Evolutionary conservation across 2,888 invertebrate genomes (phyloP).

Genomic region (Rhabditophanes sp.): DNA sequence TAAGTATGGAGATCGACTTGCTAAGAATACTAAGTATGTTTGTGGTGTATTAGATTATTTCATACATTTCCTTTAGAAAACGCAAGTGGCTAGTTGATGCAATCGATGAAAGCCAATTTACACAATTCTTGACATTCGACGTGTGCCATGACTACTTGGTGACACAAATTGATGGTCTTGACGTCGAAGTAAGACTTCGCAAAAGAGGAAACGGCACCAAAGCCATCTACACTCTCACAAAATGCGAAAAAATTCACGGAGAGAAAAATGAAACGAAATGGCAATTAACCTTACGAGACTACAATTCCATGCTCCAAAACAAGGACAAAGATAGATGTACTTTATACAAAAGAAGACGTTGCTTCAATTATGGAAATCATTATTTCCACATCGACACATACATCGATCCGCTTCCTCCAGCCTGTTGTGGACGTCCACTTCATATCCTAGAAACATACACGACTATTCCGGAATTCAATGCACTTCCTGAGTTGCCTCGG

Average conservation of each 20-base stretch:
- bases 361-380: constrained; percentile 31
- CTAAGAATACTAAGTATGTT: constrained; percentile 53
- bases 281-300: constrained; percentile 25
- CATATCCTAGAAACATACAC: constrained; percentile 43
- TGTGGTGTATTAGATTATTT: neutral
- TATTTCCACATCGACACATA: constrained; percentile 41
- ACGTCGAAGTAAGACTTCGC: constrained; percentile 17
- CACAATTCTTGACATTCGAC: constrained; percentile 75
- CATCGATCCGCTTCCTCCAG: constrained; percentile 35
- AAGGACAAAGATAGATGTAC: constrained; percentile 17
- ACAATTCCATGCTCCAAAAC: constrained; percentile 17
- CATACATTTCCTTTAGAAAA: constrained; percentile 53
- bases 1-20: constrained; percentile 77
- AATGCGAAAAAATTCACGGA: constrained; percentile 4
- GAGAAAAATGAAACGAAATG: constrained; percentile 25
- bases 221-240: neutral
- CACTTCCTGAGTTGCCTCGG: constrained; percentile 23
- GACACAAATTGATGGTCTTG: no score
- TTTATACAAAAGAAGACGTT: constrained; percentile 20
- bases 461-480: constrained; percentile 20
- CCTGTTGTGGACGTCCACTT: constrained; percentile 19
- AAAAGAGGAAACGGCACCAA: neutral
- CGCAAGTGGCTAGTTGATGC: constrained; percentile 74
- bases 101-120: constrained; percentile 43
- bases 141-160: constrained; percentile 81